Base-by-base conservation (phyloP, 2,113 vertebrate genomes). In the Petaurus breviceps region DNA sequence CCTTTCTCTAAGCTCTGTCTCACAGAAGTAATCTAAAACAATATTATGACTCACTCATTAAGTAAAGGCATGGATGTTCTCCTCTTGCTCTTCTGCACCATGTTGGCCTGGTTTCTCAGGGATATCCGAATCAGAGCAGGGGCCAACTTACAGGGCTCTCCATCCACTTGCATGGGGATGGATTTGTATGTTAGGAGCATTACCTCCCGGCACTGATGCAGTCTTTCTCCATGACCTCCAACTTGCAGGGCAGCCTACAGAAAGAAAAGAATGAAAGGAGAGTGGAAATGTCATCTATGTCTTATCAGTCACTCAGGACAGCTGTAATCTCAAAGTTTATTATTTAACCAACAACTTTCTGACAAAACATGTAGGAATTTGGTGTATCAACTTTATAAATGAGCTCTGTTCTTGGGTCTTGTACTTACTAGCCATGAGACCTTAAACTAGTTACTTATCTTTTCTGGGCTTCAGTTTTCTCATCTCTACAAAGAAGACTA, bases 51-150 rank as follows among this genome's bases (percentile, higher is more conserved):
- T 99, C 98, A 99, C 99, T 99, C 99, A 95, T 99, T 99, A 90
- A 99, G 98, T 95, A 99, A 97, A 96, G 99, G 99, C 99, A 99
- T 99, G 11, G 99, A 99, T 0, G 99, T 99, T 90, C 99, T 99
- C 97, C 99, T 98, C 98, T 99, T 99, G 99, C 99, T 99, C 92
- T 99, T 99, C 98, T 99, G 99, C 37, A 99, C 99, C 99, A 99
- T 99, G 94, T 99, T 99, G 97, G 99, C 99, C 96, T 99, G 99
- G 95, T 99, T 99, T 97, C 99, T 98, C 37, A 99, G 51, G 93
- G 99, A 99, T 95, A 99, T 99, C 0, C 98, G 98, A 91, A 99
- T 99, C 96, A 99, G 98, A 0, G 99, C 99, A 0, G 99, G 99
- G 23, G 99, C 99, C 95, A 99, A 0, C 26, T 99, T 98, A 11